Evolutionary conservation across 1,140 invertebrate genomes (phyloP).

Genomic region (Galendromus occidentalis): DNA sequence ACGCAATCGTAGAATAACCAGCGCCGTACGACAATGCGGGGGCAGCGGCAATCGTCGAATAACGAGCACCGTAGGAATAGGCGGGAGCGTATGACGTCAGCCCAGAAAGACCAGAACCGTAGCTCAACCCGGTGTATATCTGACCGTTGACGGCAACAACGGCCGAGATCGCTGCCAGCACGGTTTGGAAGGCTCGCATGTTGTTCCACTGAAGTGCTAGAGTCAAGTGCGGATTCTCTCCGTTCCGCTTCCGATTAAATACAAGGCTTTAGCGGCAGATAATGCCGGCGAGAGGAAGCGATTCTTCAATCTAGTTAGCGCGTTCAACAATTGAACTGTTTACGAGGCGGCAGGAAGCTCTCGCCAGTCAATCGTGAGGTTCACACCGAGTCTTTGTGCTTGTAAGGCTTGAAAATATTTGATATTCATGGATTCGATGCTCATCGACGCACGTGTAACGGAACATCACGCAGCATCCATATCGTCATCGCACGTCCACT

Average conservation of each 20-base stretch:
- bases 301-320: no score
- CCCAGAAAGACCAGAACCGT: neutral
- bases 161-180: neutral
- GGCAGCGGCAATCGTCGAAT: neutral
- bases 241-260: neutral
- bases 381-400: no score
- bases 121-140: neutral
- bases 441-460: no score
- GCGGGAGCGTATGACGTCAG: neutral
- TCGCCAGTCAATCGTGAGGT: no score
- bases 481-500: no score
- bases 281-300: no score
- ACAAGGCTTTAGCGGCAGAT: neutral
- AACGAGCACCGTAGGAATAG: neutral
- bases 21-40: neutral
- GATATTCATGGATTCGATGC: no score
- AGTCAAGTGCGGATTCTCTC: neutral
- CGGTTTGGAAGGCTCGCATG: constrained; percentile 1
- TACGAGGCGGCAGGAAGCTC: no score
- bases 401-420: no score
- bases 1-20: neutral
- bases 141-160: neutral
- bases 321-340: no score
- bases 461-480: no score
- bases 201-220: neutral